Evolutionary conservation across 2,113 vertebrate genomes (phyloP).

Genomic region (Rana temporaria): DNA sequence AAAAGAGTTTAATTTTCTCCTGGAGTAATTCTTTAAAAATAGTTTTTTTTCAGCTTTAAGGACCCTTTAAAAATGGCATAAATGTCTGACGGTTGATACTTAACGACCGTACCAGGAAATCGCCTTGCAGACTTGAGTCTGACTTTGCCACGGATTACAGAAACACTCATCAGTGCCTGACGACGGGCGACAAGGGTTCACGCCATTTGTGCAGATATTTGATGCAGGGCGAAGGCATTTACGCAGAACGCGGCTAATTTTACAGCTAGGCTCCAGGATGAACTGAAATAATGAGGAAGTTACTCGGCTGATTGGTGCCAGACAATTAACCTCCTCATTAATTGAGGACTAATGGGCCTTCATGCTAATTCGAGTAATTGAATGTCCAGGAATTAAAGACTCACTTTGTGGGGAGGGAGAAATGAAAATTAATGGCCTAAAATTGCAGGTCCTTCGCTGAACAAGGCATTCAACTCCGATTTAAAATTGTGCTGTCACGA

Average conservation of each 20-base stretch:
- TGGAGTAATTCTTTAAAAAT: too few species aligned
- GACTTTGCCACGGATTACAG: background rate
- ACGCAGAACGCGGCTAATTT: background rate
- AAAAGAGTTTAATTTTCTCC: too few species aligned
- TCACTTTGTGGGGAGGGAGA: background rate
- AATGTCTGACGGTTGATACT: too few species aligned
- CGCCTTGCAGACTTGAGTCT: too few species aligned
- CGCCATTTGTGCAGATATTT: background rate
- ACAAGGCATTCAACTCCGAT: background rate
- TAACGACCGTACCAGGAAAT: slow-evolving; percentile 15
- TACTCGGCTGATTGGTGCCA: background rate
- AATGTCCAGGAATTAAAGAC: slow-evolving; percentile 44
- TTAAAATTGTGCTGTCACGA: background rate
- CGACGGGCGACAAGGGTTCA: background rate
- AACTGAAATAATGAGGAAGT: background rate
- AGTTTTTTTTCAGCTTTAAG: too few species aligned
- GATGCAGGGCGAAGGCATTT: background rate
- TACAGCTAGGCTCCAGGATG: background rate
- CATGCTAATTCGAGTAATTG: slow-evolving; percentile 38
- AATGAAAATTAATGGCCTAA: background rate
- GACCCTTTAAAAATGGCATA: too few species aligned
- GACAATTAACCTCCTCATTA: slow-evolving; percentile 49
- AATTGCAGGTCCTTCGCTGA: slow-evolving; percentile 3
- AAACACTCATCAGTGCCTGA: background rate
- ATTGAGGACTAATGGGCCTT: slow-evolving; percentile 41